Conservation (phyloP, 2,797 vertebrate species). For the Tinamus major region DNA sequence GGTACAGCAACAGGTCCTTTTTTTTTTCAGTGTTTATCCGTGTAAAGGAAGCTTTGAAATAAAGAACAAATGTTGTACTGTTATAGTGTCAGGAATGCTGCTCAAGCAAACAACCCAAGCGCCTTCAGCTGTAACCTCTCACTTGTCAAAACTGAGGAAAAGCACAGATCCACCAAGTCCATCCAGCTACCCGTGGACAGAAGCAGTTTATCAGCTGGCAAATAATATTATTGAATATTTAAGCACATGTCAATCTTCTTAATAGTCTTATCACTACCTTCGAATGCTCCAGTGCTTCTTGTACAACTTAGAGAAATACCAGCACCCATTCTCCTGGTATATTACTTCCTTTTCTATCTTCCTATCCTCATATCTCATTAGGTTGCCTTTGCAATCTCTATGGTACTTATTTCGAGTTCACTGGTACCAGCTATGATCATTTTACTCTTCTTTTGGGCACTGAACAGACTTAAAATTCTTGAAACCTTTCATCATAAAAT, state of each 20-base stretch:
- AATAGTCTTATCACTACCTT: background rate
- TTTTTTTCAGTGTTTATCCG: background rate
- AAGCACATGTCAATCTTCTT: background rate
- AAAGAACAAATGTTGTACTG: background rate
- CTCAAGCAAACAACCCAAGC: background rate
- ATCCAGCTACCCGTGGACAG: background rate
- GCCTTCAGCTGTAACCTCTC: background rate
- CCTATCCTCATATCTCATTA: background rate
- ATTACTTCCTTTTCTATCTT: background rate
- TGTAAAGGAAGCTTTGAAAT: background rate
- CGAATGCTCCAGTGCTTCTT: background rate
- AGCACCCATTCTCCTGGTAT: background rate
- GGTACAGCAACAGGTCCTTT: background rate
- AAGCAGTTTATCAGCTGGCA: constrained; percentile 1
- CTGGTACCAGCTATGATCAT: background rate
- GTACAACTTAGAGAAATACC: background rate
- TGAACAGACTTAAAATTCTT: background rate
- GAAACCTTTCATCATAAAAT: constrained; percentile 13
- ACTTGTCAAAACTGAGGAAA: background rate
- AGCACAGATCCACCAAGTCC: background rate
- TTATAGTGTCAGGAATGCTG: background rate
- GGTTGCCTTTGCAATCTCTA: constrained; percentile 1
- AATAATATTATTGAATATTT: background rate
- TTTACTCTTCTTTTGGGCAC: constrained; percentile 1
- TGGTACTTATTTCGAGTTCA: background rate